A percentile compares a stretch with the other conserved stretches of the same genome.
phyloP scores from a whole-genome alignment of 2,797 vertebrate genomes.

The Australoheros facetus region DNA sequence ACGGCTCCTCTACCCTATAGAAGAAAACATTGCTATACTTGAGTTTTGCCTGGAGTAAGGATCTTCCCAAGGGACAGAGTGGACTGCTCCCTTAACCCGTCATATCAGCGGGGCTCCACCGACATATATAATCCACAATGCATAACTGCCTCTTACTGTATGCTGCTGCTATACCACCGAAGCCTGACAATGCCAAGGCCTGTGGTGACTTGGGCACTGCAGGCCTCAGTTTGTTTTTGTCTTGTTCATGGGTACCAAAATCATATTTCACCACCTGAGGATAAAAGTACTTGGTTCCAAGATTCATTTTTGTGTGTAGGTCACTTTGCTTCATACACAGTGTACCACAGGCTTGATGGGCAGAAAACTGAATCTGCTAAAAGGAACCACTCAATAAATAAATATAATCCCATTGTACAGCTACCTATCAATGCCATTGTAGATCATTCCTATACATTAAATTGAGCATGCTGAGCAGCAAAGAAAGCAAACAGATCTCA shows the following conservation, averaged over 20 bases:
- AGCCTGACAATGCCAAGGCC: slow-evolving; percentile 59
- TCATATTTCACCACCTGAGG: slow-evolving; percentile 74
- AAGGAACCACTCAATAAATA: no score
- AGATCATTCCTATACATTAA: neutral
- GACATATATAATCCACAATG: slow-evolving; percentile 71
- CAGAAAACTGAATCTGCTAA: neutral
- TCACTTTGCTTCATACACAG: slow-evolving; percentile 11
- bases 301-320: slow-evolving; percentile 25
- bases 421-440: neutral
- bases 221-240: slow-evolving; percentile 70
- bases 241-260: slow-evolving; percentile 51
- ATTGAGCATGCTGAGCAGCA: neutral
- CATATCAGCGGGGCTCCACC: slow-evolving; percentile 66
- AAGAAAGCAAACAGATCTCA: neutral
- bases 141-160: slow-evolving; percentile 67
- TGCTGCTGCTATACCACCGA: slow-evolving; percentile 63
- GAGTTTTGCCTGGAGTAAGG: slow-evolving; percentile 69
- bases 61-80: slow-evolving; percentile 64
- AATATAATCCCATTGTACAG: neutral
- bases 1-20: slow-evolving; percentile 67
- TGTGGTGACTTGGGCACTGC: slow-evolving; percentile 68
- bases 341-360: neutral
- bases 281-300: slow-evolving; percentile 45
- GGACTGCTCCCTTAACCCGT: slow-evolving; percentile 53
- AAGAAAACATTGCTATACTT: slow-evolving; percentile 70